Evolutionary conservation across 2,797 vertebrate species (phyloP).

Genomic region (Enteromius radiatus): DNA sequence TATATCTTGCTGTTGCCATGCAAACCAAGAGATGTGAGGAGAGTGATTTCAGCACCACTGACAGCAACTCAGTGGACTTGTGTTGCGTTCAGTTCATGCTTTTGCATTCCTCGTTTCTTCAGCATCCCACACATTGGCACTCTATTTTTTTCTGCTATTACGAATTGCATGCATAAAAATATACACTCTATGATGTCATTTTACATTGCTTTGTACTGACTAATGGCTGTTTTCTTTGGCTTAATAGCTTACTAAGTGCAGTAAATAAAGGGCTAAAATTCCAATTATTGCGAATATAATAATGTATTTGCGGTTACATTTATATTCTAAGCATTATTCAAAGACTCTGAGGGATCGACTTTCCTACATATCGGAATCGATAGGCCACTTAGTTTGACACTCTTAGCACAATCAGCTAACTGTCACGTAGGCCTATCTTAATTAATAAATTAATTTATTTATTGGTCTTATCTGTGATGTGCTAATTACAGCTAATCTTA

Average conservation of each 20-base stretch:
- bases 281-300: neutral
- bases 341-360: neutral
- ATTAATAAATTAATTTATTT: no score
- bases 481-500: neutral
- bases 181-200: neutral
- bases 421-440: neutral
- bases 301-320: neutral
- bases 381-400: neutral
- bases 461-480: neutral
- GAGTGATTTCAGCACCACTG: slow-evolving; percentile 54
- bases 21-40: slow-evolving; percentile 33
- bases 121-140: slow-evolving; percentile 2
- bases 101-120: neutral
- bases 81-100: neutral
- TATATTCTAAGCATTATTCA: neutral
- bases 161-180: neutral
- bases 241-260: no score
- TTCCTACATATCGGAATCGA: neutral
- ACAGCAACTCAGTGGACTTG: slow-evolving; percentile 36
- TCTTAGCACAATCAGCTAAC: neutral
- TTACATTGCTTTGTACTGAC: neutral
- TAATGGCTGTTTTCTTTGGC: neutral
- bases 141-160: neutral
- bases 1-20: slow-evolving; percentile 52
- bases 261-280: neutral